Percentiles rank a stretch among this genome's conserved stretches.
These are phyloP conservation scores for Noctilio leporinus DNA, from an alignment of 2,113 vertebrate genomes.

Conservation along the genomic window DNA sequence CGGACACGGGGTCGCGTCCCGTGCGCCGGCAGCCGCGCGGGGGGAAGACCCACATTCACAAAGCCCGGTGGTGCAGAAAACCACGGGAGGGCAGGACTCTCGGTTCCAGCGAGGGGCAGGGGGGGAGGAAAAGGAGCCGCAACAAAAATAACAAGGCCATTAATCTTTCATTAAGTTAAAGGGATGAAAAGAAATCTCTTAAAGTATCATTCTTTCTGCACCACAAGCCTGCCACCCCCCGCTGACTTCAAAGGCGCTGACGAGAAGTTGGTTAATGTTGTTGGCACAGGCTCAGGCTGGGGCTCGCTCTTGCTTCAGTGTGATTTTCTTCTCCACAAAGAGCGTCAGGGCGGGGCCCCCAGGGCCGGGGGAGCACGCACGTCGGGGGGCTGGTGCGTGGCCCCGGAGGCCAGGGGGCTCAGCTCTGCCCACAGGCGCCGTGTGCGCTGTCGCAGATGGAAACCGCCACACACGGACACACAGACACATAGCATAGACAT, in stretches of 20 bases:
- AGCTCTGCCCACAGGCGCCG: not conserved
- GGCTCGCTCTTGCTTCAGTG: slow-evolving; percentile 87
- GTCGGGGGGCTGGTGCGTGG: slow-evolving; percentile 54
- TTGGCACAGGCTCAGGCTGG: slow-evolving; percentile 92
- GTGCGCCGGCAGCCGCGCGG: slow-evolving; percentile 23
- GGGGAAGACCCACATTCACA: slow-evolving; percentile 38
- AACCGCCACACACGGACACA: not conserved
- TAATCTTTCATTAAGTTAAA: slow-evolving; percentile 99
- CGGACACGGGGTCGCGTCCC: not conserved
- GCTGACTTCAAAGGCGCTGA: slow-evolving; percentile 94
- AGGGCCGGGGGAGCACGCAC: slow-evolving; percentile 19
- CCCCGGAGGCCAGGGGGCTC: not conserved
- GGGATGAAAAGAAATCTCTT: slow-evolving; percentile 99
- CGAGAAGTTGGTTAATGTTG: slow-evolving; percentile 89
- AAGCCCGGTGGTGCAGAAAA: slow-evolving; percentile 83
- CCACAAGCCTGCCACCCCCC: slow-evolving; percentile 91
- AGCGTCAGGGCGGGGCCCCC: slow-evolving; percentile 60
- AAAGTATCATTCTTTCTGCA: slow-evolving; percentile 94
- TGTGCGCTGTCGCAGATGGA: not conserved
- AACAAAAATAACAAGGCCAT: slow-evolving; percentile 98
- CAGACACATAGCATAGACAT: no score
- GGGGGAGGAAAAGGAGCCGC: slow-evolving; percentile 92
- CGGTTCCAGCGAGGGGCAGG: slow-evolving; percentile 74
- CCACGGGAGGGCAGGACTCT: slow-evolving; percentile 81
- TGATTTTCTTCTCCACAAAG: slow-evolving; percentile 77